Evolutionary conservation across 2,888 invertebrate species (phyloP).

Genomic region (Minunthozetes semirufus): DNA sequence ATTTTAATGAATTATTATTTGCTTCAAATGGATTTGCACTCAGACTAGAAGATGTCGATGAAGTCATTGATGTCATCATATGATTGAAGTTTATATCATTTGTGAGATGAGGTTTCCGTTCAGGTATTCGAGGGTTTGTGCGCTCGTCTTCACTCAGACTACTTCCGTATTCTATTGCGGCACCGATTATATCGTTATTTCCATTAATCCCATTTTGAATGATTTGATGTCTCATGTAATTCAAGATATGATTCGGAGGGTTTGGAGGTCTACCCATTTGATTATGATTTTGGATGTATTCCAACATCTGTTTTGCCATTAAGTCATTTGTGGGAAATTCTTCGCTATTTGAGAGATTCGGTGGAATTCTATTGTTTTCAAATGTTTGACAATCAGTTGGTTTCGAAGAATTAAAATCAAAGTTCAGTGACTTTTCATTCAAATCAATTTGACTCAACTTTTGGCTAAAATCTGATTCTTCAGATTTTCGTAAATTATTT

Average conservation of each 20-base stretch:
- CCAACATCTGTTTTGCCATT: neutral
- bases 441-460: neutral
- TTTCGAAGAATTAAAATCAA: neutral
- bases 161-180: slow-evolving; percentile 15
- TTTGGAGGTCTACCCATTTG: neutral
- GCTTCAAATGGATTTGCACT: slow-evolving; percentile 1
- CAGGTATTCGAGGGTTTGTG: slow-evolving; percentile 13
- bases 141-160: slow-evolving; percentile 29
- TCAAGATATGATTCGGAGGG: neutral
- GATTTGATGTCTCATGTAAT: slow-evolving; percentile 18
- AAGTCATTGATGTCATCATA: slow-evolving; percentile 1
- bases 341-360: neutral
- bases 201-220: slow-evolving; percentile 3
- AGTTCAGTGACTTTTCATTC: neutral
- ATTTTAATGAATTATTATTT: slow-evolving; percentile 9
- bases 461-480: neutral
- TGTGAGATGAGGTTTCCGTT: neutral
- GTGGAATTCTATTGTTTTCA: neutral
- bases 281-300: neutral
- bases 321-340: neutral
- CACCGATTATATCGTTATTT: slow-evolving; percentile 5
- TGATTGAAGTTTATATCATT: neutral
- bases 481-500: no score
- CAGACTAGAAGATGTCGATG: slow-evolving; percentile 33
- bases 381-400: neutral